phyloP scores from a whole-genome alignment of 1,140 invertebrate genomes.

The Apis dorsata region DNA sequence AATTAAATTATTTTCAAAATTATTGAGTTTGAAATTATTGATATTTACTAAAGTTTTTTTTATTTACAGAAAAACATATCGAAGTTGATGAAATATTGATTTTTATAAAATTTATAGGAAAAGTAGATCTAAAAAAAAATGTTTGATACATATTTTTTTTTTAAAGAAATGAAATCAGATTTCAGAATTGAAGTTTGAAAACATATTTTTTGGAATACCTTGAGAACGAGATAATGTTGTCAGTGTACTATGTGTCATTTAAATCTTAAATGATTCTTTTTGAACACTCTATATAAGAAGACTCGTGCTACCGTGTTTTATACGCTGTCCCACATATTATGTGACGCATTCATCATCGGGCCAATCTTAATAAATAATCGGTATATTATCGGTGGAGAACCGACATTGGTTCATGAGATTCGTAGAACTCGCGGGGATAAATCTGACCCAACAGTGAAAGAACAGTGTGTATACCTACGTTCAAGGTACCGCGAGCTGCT shows the following conservation, averaged over 20 bases:
- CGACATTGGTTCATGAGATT: conserved; percentile 24
- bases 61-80: no score
- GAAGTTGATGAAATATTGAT: no score
- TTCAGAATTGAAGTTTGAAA: no score
- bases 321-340: conserved; percentile 62
- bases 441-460: conserved; percentile 21
- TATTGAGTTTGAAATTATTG: no score
- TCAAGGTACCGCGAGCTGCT: neutral
- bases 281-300: neutral
- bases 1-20: no score
- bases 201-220: neutral
- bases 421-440: conserved; percentile 49
- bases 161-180: no score
- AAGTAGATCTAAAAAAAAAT: no score
- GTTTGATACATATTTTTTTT: no score
- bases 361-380: conserved; percentile 73
- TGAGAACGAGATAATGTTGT: neutral
- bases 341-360: conserved; percentile 57
- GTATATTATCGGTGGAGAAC: neutral
- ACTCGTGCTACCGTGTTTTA: conserved; percentile 39
- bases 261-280: no score
- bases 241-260: neutral
- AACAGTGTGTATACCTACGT: neutral
- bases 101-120: no score
- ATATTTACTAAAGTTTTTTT: no score